Percentiles rank a stretch among this genome's conserved stretches.
phyloP scores from a whole-genome alignment of 2,113 vertebrate genomes.

The Lutjanus erythropterus region DNA sequence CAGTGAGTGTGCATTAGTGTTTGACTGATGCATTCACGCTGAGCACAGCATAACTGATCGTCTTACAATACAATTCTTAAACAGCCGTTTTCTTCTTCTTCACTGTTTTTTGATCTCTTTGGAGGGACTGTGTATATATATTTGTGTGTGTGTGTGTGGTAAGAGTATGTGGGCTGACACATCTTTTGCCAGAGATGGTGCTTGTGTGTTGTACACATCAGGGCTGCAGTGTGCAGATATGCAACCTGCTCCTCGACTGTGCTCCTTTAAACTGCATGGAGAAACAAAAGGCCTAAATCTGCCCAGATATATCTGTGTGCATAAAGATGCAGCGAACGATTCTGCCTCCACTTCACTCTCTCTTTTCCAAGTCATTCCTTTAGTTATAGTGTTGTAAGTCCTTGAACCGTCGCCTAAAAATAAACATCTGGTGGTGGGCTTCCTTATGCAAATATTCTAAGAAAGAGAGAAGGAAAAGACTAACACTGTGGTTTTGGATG shows the following conservation, averaged over 20 bases:
- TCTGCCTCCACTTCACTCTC: slow-evolving; percentile 45
- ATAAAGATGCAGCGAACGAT: slow-evolving; percentile 63
- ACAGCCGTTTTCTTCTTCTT: slow-evolving; percentile 57
- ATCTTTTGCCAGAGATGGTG: slow-evolving; percentile 61
- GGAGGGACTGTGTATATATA: slow-evolving; percentile 16
- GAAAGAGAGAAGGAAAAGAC: slow-evolving; percentile 70
- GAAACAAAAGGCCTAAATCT: slow-evolving; percentile 81
- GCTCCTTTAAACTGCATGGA: slow-evolving; percentile 56
- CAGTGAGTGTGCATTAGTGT: slow-evolving; percentile 66
- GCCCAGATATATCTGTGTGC: slow-evolving; percentile 65
- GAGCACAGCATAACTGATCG: slow-evolving; percentile 55
- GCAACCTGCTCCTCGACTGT: slow-evolving; percentile 71
- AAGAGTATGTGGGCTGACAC: slow-evolving; percentile 64
- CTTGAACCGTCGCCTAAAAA: slow-evolving; percentile 84
- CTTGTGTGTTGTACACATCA: slow-evolving; percentile 39
- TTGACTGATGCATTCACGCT: slow-evolving; percentile 71
- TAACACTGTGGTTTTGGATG: slow-evolving; percentile 82
- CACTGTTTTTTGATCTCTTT: slow-evolving; percentile 49
- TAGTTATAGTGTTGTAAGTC: slow-evolving; percentile 79
- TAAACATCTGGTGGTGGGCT: slow-evolving; percentile 83
- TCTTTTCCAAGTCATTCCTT: slow-evolving; percentile 68
- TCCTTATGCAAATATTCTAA: slow-evolving; percentile 82
- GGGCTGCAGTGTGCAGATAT: slow-evolving; percentile 77
- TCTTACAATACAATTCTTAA: slow-evolving; percentile 63
- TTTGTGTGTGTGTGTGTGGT: slow-evolving; percentile 68